Evolutionary conservation across 2,113 vertebrate species (phyloP), one percentile per base, ranked within the genome.

Genomic region (Laticauda colubrina): DNA sequence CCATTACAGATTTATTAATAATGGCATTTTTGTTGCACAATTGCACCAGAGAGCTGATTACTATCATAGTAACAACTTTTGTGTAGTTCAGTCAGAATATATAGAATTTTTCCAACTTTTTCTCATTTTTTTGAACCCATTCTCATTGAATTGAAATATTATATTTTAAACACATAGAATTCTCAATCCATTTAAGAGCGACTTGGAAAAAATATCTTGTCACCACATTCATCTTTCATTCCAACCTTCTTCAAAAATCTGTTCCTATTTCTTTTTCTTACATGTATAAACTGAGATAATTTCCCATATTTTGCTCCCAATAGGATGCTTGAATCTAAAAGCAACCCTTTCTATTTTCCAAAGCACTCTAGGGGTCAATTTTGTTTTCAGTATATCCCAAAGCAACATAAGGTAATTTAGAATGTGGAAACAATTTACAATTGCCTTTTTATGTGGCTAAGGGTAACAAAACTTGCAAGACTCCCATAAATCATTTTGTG

Each of bases 381-480:
- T 96, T 93, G 89, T 91, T 95, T 59, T 93, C 95, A 93, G 69
- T 34, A 2, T 86, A 89, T 92, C 91, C 93, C 92, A 92, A 91
- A 96, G 92, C 89, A 24, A 89, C 0, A 85, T 20, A 54, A 75
- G 0, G 93, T 91, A 95, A 96, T 93, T 96, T 92, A 93, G 93
- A 95, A 95, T 48, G 54, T 92, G 95, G 93, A 94, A 95, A 96
- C 95, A 97, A 95, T 96, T 94, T 96, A 91, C 91, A 94, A 45
- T 95, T 94, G 94, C 93, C 91, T 97, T 95, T 94, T 90, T 89
- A 85, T 88, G 64, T 89, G 95, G 94, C 95, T 92, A 55, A 34
- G 53, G 96, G 94, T 96, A 93, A 96, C 96, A 94, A 95, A 93
- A 93, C 85, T 90, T 56, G 39, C 92, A 90, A 45, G 93, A 92